These are phyloP conservation scores for Aphodius granarius DNA, from an alignment of 2,888 invertebrate genomes.

Conservation along the genomic window DNA sequence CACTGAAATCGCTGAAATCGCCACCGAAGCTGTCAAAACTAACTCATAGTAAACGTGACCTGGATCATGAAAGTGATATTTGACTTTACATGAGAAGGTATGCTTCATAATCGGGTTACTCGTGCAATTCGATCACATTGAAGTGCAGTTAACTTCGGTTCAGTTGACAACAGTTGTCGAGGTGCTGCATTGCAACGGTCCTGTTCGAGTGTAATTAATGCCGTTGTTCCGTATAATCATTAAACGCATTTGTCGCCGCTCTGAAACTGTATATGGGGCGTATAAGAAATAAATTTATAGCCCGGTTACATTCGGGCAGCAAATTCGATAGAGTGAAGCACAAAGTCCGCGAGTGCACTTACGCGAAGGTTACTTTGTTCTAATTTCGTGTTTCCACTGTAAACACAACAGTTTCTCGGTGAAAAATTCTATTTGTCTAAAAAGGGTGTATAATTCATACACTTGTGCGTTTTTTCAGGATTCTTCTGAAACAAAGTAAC, in stretches of 20 bases:
- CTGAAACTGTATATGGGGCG: not conserved
- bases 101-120: not conserved
- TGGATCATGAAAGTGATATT: not conserved
- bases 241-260: not conserved
- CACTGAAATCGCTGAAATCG: no score
- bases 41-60: not conserved
- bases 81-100: not conserved
- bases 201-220: not conserved
- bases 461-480: not conserved
- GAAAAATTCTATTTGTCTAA: not conserved
- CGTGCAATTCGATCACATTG: not conserved
- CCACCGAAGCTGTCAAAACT: no score
- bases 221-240: not conserved
- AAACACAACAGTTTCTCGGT: no score
- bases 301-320: not conserved
- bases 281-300: not conserved
- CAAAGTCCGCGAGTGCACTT: not conserved
- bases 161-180: not conserved
- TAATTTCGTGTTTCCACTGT: no score
- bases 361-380: not conserved
- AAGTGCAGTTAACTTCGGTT: not conserved
- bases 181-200: not conserved
- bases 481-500: not conserved
- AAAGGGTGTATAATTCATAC: not conserved
- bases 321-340: not conserved